A percentile compares a stretch with the other conserved stretches of the same genome.
Evolutionary conservation across 2,113 vertebrate genomes (phyloP).

Genomic region (Tyto alba): DNA sequence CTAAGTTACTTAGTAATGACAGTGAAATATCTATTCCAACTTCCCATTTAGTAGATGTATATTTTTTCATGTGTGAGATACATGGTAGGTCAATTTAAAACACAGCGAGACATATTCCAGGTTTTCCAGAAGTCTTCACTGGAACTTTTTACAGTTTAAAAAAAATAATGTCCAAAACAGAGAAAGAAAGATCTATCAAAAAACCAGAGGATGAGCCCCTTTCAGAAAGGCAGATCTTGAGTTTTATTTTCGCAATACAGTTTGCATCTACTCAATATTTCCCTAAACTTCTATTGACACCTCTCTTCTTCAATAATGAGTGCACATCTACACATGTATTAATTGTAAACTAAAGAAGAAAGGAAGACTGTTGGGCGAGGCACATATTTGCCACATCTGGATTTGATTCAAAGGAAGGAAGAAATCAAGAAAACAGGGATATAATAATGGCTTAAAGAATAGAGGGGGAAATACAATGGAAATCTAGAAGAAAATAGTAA

Average conservation of each 20-base stretch:
- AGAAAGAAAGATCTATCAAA: background rate
- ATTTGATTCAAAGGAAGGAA: background rate
- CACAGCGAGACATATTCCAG: background rate
- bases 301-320: background rate
- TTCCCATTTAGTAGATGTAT: background rate
- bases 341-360: background rate
- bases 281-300: background rate
- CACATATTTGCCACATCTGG: slow-evolving; percentile 16
- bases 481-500: background rate
- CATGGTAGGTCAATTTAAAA: background rate
- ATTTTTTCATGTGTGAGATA: background rate
- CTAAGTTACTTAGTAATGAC: background rate
- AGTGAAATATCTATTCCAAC: background rate
- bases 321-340: background rate
- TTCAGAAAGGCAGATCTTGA: background rate
- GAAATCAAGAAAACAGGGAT: background rate
- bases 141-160: background rate
- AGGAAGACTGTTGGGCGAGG: background rate
- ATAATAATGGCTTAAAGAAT: background rate
- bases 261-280: background rate
- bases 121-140: background rate
- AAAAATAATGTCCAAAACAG: background rate
- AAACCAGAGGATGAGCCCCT: background rate
- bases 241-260: background rate
- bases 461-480: background rate